Evolutionary conservation across 2,113 vertebrate genomes (phyloP).

Genomic region (Globicephala melas): DNA sequence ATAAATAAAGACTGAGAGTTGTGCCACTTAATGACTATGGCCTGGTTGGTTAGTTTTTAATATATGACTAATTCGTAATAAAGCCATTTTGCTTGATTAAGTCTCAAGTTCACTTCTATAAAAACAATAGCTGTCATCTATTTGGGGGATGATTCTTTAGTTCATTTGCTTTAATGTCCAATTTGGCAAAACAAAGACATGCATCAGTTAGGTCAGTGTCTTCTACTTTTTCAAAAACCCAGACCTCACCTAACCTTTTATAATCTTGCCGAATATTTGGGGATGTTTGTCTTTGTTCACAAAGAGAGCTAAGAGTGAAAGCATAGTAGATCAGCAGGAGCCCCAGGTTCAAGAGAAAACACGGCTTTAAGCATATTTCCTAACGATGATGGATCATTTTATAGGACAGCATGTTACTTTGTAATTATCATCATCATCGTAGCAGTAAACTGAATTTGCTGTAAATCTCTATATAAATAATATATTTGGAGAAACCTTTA

Average conservation of each 20-base stretch:
- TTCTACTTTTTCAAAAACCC: not conserved
- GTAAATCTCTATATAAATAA: constrained; percentile 1
- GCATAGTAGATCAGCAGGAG: not conserved
- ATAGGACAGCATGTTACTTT: not conserved
- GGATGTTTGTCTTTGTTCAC: not conserved
- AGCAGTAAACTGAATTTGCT: not conserved
- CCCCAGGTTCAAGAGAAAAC: not conserved
- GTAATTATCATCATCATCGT: not conserved
- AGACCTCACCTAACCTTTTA: not conserved
- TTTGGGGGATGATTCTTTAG: not conserved
- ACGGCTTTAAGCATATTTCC: not conserved
- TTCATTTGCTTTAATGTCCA: not conserved
- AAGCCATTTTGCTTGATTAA: not conserved
- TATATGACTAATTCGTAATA: not conserved
- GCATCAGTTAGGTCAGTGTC: not conserved
- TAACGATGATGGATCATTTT: not conserved
- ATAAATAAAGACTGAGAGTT: not conserved
- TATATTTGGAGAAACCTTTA: not conserved
- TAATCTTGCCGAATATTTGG: not conserved
- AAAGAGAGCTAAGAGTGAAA: not conserved
- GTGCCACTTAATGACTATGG: not conserved
- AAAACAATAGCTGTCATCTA: not conserved
- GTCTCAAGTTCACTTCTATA: not conserved
- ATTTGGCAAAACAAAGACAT: not conserved
- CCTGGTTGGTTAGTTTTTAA: not conserved